Conservation (phyloP, 2,797 vertebrate species). For the Anas capensis region DNA sequence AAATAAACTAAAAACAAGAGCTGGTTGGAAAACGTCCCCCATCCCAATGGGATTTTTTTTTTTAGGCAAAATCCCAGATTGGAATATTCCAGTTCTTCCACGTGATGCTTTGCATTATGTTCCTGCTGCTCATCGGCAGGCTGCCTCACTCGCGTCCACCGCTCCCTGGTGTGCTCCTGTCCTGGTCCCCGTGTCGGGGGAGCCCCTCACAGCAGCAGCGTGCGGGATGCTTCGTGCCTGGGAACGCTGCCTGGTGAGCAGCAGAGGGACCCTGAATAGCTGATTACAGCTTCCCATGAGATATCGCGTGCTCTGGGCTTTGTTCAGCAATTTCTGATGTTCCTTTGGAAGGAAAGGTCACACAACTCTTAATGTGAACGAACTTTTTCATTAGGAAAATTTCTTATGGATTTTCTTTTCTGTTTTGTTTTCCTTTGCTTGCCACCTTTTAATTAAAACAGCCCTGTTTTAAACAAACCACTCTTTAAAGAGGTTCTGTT, state of each 20-base stretch:
- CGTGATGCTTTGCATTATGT: background rate
- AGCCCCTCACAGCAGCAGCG: background rate
- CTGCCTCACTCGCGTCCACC: fast-evolving
- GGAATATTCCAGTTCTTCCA: background rate
- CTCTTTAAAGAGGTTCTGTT: background rate
- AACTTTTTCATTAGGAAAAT: background rate
- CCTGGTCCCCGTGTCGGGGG: background rate
- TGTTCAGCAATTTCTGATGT: background rate
- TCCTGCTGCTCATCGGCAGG: background rate
- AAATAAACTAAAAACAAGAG: background rate
- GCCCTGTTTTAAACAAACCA: background rate
- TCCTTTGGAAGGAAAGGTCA: background rate
- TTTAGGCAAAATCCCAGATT: background rate
- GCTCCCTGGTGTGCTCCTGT: fast-evolving
- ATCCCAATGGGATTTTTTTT: background rate
- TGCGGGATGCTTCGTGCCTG: background rate
- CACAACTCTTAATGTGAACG: background rate
- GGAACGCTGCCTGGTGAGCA: constrained; percentile 19
- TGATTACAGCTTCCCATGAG: background rate
- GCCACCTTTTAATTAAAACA: background rate
- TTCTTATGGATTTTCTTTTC: background rate
- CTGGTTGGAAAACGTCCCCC: background rate
- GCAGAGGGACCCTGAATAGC: background rate
- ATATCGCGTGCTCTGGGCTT: background rate
- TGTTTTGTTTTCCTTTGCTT: background rate